Base-by-base conservation (phyloP, 2,113 vertebrate genomes). In the Peromyscus polionotus region DNA sequence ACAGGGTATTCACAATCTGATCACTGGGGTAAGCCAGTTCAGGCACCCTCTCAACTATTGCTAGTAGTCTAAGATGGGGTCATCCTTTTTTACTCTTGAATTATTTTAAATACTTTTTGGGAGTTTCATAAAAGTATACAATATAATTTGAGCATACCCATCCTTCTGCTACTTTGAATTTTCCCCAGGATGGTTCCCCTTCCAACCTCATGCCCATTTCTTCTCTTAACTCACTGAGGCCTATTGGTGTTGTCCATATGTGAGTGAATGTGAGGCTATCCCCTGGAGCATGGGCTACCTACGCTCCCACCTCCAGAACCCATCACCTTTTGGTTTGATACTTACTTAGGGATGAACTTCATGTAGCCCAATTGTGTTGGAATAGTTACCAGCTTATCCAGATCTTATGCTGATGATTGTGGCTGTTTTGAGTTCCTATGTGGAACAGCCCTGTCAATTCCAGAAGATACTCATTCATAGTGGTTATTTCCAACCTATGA, bases 231-330 rank as follows among this genome's bases (percentile, higher is more conserved):
- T 17, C 39, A 12, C 39, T 65, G 59, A 65, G n/a, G 24, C 8
- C 24, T 6, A 19, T 45, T 6, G 11, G 26, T 67, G 2, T 19
- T 17, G 1, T 6, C 9, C 10, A 20, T 2, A 20, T 67, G 8
- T 20, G 28, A 7, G 33, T 45, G 8, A 19, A 65, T 85, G 61
- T 45, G 14, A 8, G 16, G 16, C 14, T 0, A 20, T 45, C 3
- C 14, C 31, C 9, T 11, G 9, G 28, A 45, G 9, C 16, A 85
- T 65, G 39, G 4, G 14, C 26, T 65, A 6, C 16, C 16, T 85
- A 20, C 2, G 0, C 6, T 33, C 39, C 61, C 39, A 63, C 10
- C 16, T 24, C 16, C 9, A 67, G 84, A 2, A 86, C 48, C 28
- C 13, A 42, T 4, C 28, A 86, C 48, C 42, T 22, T 1, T 65